These are phyloP conservation scores for Mythimna vitellina DNA, from an alignment of 2,888 invertebrate species.

Conservation along the genomic window DNA sequence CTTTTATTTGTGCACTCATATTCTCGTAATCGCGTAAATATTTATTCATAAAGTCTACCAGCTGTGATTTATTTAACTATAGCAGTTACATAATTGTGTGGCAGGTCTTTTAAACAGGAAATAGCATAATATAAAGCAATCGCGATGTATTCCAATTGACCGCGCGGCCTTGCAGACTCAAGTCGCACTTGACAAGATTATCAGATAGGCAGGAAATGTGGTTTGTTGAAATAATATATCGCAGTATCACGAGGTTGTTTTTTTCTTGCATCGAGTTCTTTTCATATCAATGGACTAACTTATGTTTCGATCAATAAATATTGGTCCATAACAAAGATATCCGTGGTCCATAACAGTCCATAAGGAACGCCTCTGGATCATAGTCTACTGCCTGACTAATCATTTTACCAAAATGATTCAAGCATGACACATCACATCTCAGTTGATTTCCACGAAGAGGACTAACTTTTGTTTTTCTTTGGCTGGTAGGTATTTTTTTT, in stretches of 20 bases:
- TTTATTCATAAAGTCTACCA: slow-evolving; percentile 11
- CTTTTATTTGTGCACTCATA: slow-evolving; percentile 5
- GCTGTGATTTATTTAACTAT: slow-evolving; percentile 38
- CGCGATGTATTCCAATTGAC: slow-evolving; percentile 52
- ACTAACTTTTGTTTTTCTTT: neutral
- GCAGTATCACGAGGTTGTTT: slow-evolving; percentile 14
- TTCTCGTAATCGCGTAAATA: slow-evolving; percentile 4
- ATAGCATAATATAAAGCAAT: slow-evolving; percentile 45
- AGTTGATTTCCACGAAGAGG: too few species aligned
- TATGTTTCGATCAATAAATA: too few species aligned
- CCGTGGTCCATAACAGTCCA: too few species aligned
- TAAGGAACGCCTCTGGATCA: neutral
- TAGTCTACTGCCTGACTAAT: neutral
- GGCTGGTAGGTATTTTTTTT: too few species aligned
- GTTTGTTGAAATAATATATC: slow-evolving; percentile 28
- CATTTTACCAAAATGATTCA: neutral
- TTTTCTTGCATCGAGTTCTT: slow-evolving; percentile 12
- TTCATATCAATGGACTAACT: neutral
- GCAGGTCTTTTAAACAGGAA: slow-evolving; percentile 54
- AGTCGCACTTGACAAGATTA: slow-evolving; percentile 34
- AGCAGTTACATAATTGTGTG: slow-evolving; percentile 43
- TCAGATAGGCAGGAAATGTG: slow-evolving; percentile 36
- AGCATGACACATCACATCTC: neutral
- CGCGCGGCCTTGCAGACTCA: slow-evolving; percentile 54
- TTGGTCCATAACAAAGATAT: too few species aligned